Evolutionary conservation across 53 echinoderm and acorn worm species (phyloP).

Genomic region (Arbacia lixula): DNA sequence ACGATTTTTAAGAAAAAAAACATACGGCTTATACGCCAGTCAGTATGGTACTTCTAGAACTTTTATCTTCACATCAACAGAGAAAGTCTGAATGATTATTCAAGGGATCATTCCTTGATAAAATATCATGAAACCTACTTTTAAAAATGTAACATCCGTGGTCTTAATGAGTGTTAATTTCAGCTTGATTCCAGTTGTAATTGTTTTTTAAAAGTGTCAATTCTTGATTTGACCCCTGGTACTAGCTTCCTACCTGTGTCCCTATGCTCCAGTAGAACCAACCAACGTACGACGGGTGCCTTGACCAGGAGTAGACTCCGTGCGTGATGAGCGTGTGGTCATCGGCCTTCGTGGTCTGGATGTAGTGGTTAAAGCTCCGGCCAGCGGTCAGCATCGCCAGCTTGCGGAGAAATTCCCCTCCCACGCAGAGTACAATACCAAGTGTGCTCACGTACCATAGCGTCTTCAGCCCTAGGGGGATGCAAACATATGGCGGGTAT

Average conservation of each 20-base stretch:
- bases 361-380: constrained; percentile 95
- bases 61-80: too few species aligned
- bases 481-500: too few species aligned
- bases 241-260: constrained; percentile 96
- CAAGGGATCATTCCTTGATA: background rate
- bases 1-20: too few species aligned
- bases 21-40: too few species aligned
- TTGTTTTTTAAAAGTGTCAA: background rate
- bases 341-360: constrained; percentile 82
- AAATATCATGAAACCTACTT: background rate
- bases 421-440: constrained; percentile 76
- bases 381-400: constrained; percentile 96
- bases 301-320: constrained; percentile 93
- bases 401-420: constrained; percentile 87
- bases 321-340: constrained; percentile 89
- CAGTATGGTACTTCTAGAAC: too few species aligned
- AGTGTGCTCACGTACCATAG: constrained; percentile 76
- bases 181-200: too few species aligned
- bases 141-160: background rate
- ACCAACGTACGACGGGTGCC: constrained; percentile 97
- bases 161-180: background rate
- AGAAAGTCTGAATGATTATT: background rate
- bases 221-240: too few species aligned
- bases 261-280: constrained; percentile 99
- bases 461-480: constrained; percentile 75